Evolutionary conservation across 2,113 vertebrate species (phyloP).

Genomic region (Poecilia latipinna): DNA sequence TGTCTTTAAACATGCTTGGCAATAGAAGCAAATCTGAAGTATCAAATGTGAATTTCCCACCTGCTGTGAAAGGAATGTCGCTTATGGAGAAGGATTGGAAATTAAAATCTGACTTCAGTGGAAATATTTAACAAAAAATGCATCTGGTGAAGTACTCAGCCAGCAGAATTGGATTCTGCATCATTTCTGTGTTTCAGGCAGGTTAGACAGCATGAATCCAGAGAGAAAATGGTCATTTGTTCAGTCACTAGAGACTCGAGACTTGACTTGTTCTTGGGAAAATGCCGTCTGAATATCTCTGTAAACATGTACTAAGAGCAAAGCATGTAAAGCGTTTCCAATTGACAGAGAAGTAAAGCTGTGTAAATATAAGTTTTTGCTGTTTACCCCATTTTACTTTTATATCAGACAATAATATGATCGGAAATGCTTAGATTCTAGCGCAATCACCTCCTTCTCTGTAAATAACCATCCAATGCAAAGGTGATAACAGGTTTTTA

Average conservation of each 20-base stretch:
- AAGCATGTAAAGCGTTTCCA: not conserved
- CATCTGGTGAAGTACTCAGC: not conserved
- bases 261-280: not conserved
- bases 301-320: not conserved
- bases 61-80: not conserved
- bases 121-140: not conserved
- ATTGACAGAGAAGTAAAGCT: not conserved
- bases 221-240: not conserved
- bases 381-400: not conserved
- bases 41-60: conserved; percentile 37
- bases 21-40: conserved; percentile 47
- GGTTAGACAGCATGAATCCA: not conserved
- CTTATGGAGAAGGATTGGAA: not conserved
- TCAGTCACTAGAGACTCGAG: not conserved
- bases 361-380: not conserved
- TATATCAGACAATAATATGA: not conserved
- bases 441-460: not conserved
- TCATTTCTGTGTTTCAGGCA: not conserved
- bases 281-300: not conserved
- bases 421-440: not conserved
- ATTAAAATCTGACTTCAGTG: not conserved
- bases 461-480: not conserved
- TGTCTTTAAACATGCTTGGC: conserved; percentile 60
- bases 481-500: not conserved
- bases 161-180: not conserved